phyloP scores from a whole-genome alignment of 2,888 invertebrate species.

The Mayetiola destructor region DNA sequence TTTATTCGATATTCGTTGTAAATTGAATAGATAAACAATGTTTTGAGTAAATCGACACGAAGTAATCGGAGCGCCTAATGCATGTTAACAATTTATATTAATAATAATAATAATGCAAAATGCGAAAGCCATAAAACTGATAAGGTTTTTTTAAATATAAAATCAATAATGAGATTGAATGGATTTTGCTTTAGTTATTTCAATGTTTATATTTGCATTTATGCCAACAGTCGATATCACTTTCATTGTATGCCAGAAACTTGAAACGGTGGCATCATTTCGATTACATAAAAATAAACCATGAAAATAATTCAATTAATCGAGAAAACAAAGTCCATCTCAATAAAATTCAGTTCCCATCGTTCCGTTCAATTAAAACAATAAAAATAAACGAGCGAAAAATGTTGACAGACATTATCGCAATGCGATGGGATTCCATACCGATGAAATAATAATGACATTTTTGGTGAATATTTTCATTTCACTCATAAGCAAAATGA shows the following conservation, averaged over 20 bases:
- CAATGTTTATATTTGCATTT: background rate
- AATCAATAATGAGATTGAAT: background rate
- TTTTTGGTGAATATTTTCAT: background rate
- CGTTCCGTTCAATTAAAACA: background rate
- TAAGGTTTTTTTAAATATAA: constrained; percentile 1
- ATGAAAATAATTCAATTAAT: background rate
- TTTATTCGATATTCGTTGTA: background rate
- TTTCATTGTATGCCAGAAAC: no score
- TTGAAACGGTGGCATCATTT: background rate
- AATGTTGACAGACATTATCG: background rate
- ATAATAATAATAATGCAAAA: no score
- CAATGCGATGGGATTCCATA: background rate
- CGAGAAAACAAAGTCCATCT: no score
- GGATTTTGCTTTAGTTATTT: background rate
- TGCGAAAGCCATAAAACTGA: background rate
- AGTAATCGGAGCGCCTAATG: background rate
- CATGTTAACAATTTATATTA: background rate
- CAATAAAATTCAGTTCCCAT: no score
- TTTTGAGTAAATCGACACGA: background rate
- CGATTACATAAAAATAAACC: background rate
- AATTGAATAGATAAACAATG: background rate
- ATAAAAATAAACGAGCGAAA: background rate
- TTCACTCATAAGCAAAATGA: background rate
- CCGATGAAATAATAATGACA: background rate
- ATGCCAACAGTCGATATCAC: no score